Evolutionary conservation across 1,140 invertebrate species (phyloP), one percentile per base, ranked within the genome.

Genomic region (Drosophila santomea): DNA sequence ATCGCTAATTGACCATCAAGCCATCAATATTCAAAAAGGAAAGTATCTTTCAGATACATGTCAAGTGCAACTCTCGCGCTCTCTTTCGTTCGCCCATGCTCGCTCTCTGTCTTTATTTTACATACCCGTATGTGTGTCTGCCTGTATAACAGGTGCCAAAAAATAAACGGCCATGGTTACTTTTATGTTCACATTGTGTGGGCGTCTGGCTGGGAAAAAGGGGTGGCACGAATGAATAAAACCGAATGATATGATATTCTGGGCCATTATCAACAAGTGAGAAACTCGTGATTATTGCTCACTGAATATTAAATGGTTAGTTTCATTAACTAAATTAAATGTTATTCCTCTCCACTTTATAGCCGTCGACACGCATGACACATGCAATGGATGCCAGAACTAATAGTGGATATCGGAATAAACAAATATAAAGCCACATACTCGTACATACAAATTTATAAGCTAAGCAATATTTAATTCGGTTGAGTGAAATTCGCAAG

Each of bases 1-100:
- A 79, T 88, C 79, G 68, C 80, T 88, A 88, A 88, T 88, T 89
- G 83, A 79, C 83, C 83, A 88, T 89, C 73, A 80, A 67, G 74
- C 68, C 60, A 88, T 88, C 64, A 48, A 54, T 64, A 79, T 79
- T 83, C 61, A 63, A 82, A 83, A 84, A 76, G 62, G 64, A 73
- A 64, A 68, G 58, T 80, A 80, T 76, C 78, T 52, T 80, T 69
- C 38, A 44, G 45, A 48, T 68, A 84, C 60, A 80, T 68, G 69
- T 80, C 77, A 79, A 79, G 77, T 74, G 62, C 57, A 80, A 74
- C 69, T 78, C 52, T 77, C 38, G 59, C 35, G 32, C 28, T 69
- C 51, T 71, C 52, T 47, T 17, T 38, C 38, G 7, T 17, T 38
- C 38, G 7, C 7, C 32, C 15, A 10, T 39, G 41, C 15, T 43